Percentiles rank a stretch among this genome's conserved stretches.
Evolutionary conservation across 1,140 invertebrate genomes (phyloP).

Genomic region (Pseudobourletiella spinata): DNA sequence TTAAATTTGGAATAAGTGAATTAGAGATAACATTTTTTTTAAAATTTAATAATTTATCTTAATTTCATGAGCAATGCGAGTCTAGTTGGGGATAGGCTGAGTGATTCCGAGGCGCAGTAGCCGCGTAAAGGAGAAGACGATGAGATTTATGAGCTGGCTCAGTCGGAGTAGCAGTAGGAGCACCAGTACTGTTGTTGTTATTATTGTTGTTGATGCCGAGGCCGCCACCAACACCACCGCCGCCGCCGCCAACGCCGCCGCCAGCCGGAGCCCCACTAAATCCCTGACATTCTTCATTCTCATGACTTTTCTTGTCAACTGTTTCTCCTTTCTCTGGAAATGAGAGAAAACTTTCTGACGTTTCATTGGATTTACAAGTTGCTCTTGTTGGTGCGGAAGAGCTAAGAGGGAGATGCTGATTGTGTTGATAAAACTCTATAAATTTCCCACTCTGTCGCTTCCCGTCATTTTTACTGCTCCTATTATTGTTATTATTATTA

Average conservation of each 20-base stretch:
- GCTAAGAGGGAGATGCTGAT: neutral
- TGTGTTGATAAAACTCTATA: neutral
- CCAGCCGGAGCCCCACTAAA: neutral
- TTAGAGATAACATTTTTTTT: no score
- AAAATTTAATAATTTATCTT: no score
- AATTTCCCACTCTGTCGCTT: neutral
- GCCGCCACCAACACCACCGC: no score
- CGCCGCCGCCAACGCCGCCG: no score
- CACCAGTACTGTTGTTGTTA: no score
- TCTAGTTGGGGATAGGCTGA: conserved; percentile 4
- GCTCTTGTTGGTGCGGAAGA: no score
- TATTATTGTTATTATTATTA: neutral
- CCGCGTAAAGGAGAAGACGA: neutral
- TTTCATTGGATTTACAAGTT: no score
- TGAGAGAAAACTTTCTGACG: neutral
- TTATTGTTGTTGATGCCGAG: no score
- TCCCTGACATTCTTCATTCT: conserved; percentile 12
- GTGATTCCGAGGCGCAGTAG: neutral
- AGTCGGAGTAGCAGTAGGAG: no score
- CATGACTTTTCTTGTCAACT: neutral
- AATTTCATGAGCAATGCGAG: conserved; percentile 9
- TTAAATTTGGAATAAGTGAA: no score
- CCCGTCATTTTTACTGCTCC: neutral
- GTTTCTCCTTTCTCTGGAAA: neutral
- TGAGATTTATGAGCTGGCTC: conserved; percentile 6